Percentiles rank a stretch among this genome's conserved stretches.
These are phyloP conservation scores for Limonius californicus DNA, from an alignment of 1,140 invertebrate genomes.

Conservation along the genomic window DNA sequence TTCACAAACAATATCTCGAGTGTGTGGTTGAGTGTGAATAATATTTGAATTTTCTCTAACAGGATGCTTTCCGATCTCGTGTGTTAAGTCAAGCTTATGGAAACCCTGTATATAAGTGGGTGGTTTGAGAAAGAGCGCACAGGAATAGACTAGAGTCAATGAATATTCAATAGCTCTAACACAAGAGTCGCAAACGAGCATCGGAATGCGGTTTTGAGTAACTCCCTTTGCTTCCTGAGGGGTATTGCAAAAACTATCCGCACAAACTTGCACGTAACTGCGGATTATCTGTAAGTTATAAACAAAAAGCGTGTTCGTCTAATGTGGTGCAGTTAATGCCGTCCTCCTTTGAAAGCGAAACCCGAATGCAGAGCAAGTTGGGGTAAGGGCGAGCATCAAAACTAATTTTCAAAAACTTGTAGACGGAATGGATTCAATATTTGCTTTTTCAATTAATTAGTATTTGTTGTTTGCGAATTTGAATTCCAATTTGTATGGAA, in stretches of 20 bases:
- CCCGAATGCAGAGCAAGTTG: too few species aligned
- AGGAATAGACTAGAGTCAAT: constrained; percentile 20
- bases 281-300: too few species aligned
- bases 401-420: constrained; percentile 27
- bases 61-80: neutral
- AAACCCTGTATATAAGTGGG: constrained; percentile 22
- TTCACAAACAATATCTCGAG: too few species aligned
- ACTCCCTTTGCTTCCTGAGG: neutral
- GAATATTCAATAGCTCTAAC: constrained; percentile 28
- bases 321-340: neutral
- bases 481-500: constrained; percentile 26
- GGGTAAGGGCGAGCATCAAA: constrained; percentile 15
- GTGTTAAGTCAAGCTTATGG: constrained; percentile 15
- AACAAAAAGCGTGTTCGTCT: too few species aligned
- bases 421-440: constrained; percentile 26
- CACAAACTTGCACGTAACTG: neutral
- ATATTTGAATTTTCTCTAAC: constrained; percentile 1
- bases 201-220: constrained; percentile 24
- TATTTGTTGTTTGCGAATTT: constrained; percentile 30
- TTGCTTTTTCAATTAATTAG: constrained; percentile 33
- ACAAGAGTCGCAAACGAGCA: constrained; percentile 25
- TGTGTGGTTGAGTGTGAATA: neutral
- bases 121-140: constrained; percentile 20
- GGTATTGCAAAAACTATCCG: neutral
- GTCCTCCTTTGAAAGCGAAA: too few species aligned